Evolutionary conservation across 2,888 invertebrate genomes (phyloP), one percentile per base, ranked within the genome.

Genomic region (Zeuzera pyrina): DNA sequence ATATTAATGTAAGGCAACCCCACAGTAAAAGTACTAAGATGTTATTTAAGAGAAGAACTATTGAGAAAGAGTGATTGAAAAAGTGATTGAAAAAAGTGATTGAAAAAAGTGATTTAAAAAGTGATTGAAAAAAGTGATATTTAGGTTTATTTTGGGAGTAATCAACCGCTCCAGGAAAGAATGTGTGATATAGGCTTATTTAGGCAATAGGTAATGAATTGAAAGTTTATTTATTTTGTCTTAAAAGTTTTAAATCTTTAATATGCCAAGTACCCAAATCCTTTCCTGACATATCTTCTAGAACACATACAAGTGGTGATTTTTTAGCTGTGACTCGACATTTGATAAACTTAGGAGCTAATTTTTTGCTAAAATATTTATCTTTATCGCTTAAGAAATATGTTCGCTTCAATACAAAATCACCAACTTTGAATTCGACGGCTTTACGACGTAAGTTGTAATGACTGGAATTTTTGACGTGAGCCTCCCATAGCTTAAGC

Each of bases 391-490:
- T 24, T 24, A 7, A 10, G 24, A 24, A 24, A 10, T 24, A 7
- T 3, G 7, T 7, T n/a, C 11, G 8, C 11, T 24, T 24, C 24
- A 4, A 24, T 11, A 48, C 48, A 1, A 39, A 21, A 15, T 48
- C 47, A 3, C 47, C 44, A 1, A 45, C 34, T 7, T 45, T 29
- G 28, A 47, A 49, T 23, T 46, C 43, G 1, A 29, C 30, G 1
- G 11, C 10, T 23, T 36, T 40, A 0, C 41, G 25, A 2, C 45
- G 26, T 23, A 41, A 22, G 33, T 51, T 49, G 12, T 49, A 47
- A 16, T 21, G 33, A 2, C 7, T 4, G 7, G 39, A 33, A 24
- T 43, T 45, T 22, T 39, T 41, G 4, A 12, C 5, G 30, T 47
- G 45, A 11, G 43, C 34, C 0, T 44, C 27, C 14, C 26, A 34